These are phyloP conservation scores for Pelecanoides urinatrix DNA, from an alignment of 2,113 vertebrate genomes.

Conservation along the genomic window DNA sequence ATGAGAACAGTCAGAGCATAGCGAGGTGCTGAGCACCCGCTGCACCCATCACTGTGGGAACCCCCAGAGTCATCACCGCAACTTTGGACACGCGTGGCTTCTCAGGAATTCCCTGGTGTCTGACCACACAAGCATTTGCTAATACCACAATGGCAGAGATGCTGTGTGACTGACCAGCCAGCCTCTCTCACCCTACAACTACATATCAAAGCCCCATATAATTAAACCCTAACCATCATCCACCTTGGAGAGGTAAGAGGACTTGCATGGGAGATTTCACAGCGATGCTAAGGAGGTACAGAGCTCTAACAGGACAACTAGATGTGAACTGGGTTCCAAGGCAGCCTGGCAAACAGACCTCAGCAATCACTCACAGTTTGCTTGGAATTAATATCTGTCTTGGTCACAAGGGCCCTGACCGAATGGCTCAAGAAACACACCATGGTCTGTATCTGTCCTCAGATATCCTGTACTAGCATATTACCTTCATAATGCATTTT, in stretches of 20 bases:
- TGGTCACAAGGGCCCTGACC: not conserved
- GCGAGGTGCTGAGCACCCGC: not conserved
- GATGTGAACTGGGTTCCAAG: not conserved
- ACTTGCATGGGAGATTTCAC: not conserved
- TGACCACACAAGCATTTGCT: not conserved
- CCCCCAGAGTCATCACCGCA: not conserved
- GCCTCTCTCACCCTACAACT: not conserved
- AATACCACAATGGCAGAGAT: not conserved
- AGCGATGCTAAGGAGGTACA: not conserved
- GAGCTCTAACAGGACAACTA: not conserved
- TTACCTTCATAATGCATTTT: conserved; percentile 28
- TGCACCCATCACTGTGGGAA: not conserved
- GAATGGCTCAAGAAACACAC: not conserved
- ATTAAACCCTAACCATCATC: not conserved
- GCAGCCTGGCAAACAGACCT: not conserved
- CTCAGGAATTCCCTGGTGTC: conserved; percentile 24
- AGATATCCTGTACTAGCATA: not conserved
- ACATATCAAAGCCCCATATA: not conserved
- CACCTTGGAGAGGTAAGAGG: not conserved
- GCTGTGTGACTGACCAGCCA: not conserved
- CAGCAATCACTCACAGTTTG: not conserved
- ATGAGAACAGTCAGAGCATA: not conserved
- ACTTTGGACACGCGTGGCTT: not conserved
- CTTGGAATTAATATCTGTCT: not conserved
- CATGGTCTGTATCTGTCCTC: not conserved